Evolutionary conservation across 2,888 invertebrate genomes (phyloP).

Genomic region (Belgica antarctica): DNA sequence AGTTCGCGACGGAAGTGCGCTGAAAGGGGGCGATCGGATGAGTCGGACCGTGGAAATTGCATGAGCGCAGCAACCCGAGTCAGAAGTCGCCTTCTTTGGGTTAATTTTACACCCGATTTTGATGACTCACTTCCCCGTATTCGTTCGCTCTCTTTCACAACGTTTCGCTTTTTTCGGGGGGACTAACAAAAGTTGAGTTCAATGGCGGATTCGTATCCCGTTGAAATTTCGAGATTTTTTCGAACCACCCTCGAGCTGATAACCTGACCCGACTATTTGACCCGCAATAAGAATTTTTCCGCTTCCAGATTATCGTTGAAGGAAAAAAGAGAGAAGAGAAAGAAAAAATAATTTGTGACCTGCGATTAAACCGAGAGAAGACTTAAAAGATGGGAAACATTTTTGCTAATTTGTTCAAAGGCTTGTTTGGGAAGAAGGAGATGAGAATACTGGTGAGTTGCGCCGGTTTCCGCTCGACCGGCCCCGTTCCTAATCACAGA

Average conservation of each 20-base stretch:
- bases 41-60: not conserved
- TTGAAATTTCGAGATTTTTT: not conserved
- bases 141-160: not conserved
- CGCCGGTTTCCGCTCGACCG: not conserved
- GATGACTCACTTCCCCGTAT: conserved; percentile 37
- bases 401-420: conserved; percentile 96
- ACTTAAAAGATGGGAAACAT: conserved; percentile 86
- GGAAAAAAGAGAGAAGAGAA: conserved; percentile 10
- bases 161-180: conserved; percentile 5
- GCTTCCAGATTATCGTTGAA: conserved; percentile 53
- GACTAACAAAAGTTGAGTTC: conserved; percentile 18
- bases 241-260: conserved; percentile 7
- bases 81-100: conserved; percentile 18
- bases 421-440: conserved; percentile 99
- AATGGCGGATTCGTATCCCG: conserved; percentile 43
- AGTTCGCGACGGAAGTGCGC: too few species aligned
- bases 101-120: not conserved
- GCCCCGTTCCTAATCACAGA: not conserved
- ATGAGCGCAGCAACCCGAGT: not conserved
- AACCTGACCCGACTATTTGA: not conserved
- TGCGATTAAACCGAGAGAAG: conserved; percentile 36
- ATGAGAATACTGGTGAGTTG: conserved; percentile 84
- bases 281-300: conserved; percentile 21
- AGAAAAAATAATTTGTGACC: conserved; percentile 33
- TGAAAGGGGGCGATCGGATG: not conserved